Percentiles rank a stretch among this genome's conserved stretches.
phyloP scores from a whole-genome alignment of 2,113 vertebrate species.

The Ammospiza nelsoni region DNA sequence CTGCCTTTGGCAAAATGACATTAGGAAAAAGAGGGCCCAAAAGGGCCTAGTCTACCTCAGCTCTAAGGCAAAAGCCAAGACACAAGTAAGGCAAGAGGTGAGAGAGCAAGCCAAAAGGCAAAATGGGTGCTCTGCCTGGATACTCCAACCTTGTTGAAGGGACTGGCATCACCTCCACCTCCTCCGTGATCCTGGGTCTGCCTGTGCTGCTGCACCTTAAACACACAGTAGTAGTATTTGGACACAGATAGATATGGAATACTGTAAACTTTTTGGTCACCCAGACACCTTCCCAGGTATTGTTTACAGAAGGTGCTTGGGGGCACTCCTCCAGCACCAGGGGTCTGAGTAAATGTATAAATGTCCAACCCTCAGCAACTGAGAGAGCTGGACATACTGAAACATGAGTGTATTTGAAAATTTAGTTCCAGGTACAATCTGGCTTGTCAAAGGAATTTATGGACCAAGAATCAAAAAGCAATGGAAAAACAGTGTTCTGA shows the following conservation, averaged over 20 bases:
- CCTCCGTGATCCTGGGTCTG: rapidly evolving
- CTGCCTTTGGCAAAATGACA: too few relatives aligned
- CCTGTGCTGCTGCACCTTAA: background rate
- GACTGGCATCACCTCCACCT: rapidly evolving
- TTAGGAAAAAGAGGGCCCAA: background rate
- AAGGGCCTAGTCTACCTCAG: background rate
- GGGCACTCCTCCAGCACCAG: background rate
- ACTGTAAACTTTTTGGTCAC: background rate
- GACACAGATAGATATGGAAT: background rate
- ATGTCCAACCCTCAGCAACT: too few relatives aligned
- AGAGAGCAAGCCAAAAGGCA: background rate
- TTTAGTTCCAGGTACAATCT: background rate
- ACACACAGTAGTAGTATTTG: background rate
- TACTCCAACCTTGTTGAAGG: background rate
- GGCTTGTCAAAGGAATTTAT: background rate
- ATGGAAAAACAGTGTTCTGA: background rate
- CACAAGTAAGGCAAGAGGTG: background rate
- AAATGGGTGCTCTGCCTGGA: background rate
- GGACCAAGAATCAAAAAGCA: background rate
- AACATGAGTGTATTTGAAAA: background rate
- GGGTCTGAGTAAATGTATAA: background rate
- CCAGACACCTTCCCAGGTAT: background rate
- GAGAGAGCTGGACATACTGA: background rate
- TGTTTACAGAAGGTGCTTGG: background rate
- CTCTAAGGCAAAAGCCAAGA: background rate